Conservation (phyloP, 2,797 vertebrate species). For the Taenioides sp. region DNA sequence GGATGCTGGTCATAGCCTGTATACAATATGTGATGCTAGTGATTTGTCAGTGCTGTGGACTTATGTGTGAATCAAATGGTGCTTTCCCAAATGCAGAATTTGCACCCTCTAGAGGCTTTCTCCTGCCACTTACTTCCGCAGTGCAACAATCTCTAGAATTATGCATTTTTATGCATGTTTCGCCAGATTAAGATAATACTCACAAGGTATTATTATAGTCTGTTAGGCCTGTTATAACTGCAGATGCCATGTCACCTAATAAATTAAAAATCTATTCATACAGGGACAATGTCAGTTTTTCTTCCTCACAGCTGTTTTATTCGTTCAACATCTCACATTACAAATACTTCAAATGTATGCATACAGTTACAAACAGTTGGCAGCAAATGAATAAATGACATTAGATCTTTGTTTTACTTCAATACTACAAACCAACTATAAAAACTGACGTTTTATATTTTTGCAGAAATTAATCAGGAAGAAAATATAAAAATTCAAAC, state of each 20-base stretch:
- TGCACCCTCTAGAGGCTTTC: not conserved
- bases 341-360: constrained; percentile 99
- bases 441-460: constrained; percentile 95
- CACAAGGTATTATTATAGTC: too few species aligned
- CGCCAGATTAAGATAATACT: not conserved
- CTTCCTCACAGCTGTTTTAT: constrained; percentile 96
- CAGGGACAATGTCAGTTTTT: constrained; percentile 4
- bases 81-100: not conserved
- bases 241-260: not conserved
- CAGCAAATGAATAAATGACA: constrained; percentile 99
- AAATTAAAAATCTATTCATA: not conserved
- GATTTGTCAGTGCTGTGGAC: too few species aligned
- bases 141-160: not conserved
- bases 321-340: constrained; percentile 99
- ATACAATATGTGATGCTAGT: too few species aligned
- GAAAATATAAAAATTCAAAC: constrained; percentile 99
- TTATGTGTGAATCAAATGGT: too few species aligned
- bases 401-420: constrained; percentile 93
- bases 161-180: not conserved
- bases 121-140: not conserved
- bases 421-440: constrained; percentile 99
- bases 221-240: too few species aligned
- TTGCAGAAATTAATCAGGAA: constrained; percentile 95
- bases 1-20: too few species aligned
- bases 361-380: constrained; percentile 99